phyloP scores from a whole-genome alignment of 2,888 invertebrate species.

The Dysmachus trigonus region DNA sequence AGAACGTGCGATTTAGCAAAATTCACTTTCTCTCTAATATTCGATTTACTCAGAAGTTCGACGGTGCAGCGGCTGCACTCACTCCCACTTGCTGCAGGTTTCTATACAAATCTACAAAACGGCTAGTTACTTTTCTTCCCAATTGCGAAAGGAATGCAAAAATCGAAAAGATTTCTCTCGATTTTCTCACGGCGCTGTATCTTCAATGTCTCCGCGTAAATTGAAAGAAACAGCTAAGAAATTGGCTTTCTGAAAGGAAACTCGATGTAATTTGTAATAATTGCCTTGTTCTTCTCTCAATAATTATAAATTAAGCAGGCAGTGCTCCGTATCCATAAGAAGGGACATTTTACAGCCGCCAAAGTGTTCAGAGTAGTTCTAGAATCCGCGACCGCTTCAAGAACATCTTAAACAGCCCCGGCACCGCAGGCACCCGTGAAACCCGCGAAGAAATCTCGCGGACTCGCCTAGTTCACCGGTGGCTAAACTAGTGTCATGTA shows the following conservation, averaged over 20 bases:
- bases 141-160: neutral
- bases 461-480: slow-evolving; percentile 9
- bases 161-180: neutral
- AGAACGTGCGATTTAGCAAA: neutral
- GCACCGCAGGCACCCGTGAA: neutral
- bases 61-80: neutral
- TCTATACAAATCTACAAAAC: neutral
- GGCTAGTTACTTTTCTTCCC: neutral
- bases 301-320: slow-evolving; percentile 22
- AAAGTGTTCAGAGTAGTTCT: neutral
- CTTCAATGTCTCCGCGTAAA: neutral
- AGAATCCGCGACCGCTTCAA: neutral
- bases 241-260: slow-evolving; percentile 21
- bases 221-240: neutral
- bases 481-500: slow-evolving; percentile 30
- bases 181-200: neutral
- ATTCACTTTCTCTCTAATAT: neutral
- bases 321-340: neutral
- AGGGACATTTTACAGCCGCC: neutral
- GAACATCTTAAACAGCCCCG: neutral
- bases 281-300: slow-evolving; percentile 24
- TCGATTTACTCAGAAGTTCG: neutral
- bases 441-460: neutral
- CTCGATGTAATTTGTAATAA: slow-evolving; percentile 24
- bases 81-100: neutral